These are phyloP conservation scores for Kryptopterus vitreolus DNA, from an alignment of 2,797 vertebrate species.

Conservation along the genomic window DNA sequence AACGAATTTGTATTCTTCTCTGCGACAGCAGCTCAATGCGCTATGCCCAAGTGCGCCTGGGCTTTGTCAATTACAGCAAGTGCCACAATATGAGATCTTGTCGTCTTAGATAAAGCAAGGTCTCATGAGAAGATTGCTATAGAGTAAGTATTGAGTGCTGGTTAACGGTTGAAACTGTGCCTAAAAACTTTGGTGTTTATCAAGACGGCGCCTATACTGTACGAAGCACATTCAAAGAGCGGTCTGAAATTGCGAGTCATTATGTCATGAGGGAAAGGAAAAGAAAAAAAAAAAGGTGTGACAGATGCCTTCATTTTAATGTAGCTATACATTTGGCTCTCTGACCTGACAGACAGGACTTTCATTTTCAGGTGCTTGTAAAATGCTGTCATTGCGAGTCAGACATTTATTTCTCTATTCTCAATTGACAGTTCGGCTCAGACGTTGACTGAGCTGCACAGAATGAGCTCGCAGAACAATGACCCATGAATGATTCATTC, in stretches of 20 bases:
- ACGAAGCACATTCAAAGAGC: constrained; percentile 10
- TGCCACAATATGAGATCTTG: constrained; percentile 64
- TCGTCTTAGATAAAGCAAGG: constrained; percentile 70
- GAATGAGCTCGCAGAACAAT: constrained; percentile 72
- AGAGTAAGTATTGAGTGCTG: constrained; percentile 71
- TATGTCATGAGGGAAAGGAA: no score
- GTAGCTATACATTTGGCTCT: constrained; percentile 7
- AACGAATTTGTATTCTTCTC: constrained; percentile 81
- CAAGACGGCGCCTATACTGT: not conserved
- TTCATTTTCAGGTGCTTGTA: constrained; percentile 55
- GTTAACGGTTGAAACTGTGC: constrained; percentile 72
- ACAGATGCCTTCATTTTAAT: constrained; percentile 10
- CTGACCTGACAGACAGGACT: constrained; percentile 37
- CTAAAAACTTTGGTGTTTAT: constrained; percentile 37
- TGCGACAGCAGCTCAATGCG: constrained; percentile 68
- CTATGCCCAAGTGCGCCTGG: constrained; percentile 68
- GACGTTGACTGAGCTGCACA: constrained; percentile 67
- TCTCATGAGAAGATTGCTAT: constrained; percentile 65
- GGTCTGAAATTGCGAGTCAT: constrained; percentile 19
- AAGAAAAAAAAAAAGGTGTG: constrained; percentile 5
- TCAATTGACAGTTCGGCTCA: constrained; percentile 62
- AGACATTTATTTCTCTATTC: constrained; percentile 54
- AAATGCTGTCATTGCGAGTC: constrained; percentile 54
- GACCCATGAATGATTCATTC: constrained; percentile 73
- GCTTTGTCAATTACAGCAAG: constrained; percentile 73